Percentiles rank a stretch among this genome's conserved stretches.
Conservation (phyloP, 2,797 vertebrate genomes). For the Rhinophrynus dorsalis region DNA sequence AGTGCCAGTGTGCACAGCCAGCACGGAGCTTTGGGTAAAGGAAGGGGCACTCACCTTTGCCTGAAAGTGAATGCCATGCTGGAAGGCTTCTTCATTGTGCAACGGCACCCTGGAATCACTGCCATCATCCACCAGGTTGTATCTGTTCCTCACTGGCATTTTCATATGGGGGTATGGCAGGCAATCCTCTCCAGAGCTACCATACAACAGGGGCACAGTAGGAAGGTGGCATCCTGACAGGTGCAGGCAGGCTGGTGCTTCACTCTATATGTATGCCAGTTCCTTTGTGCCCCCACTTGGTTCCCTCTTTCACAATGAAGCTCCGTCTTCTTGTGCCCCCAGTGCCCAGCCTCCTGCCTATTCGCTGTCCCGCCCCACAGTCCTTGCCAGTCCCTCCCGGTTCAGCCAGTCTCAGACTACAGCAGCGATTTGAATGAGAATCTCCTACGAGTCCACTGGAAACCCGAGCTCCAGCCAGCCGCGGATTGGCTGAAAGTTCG, state of each 20-base stretch:
- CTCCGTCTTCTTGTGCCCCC: background rate
- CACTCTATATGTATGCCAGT: background rate
- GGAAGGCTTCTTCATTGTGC: constrained; percentile 89
- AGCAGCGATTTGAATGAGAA: constrained; percentile 46
- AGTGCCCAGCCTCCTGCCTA: background rate
- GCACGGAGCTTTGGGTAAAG: too few species aligned
- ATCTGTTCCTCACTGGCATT: constrained; percentile 86
- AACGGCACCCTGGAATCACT: constrained; percentile 84
- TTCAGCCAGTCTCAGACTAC: background rate
- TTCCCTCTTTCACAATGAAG: background rate
- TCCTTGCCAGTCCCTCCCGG: background rate
- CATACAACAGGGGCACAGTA: background rate
- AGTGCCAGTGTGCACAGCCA: too few species aligned
- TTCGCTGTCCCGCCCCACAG: background rate
- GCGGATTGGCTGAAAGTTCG: constrained; percentile 76
- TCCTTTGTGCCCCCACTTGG: too few species aligned
- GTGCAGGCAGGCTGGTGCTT: background rate
- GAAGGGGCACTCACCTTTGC: constrained; percentile 93
- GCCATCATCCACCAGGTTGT: constrained; percentile 91
- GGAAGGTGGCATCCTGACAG: background rate
- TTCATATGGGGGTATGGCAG: background rate
- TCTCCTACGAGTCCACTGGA: constrained; percentile 17
- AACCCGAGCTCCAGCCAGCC: constrained; percentile 41
- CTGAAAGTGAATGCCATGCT: constrained; percentile 87
- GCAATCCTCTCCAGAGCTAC: background rate